Conservation (phyloP, 2,888 invertebrate genomes). For the Papilio demoleus region DNA sequence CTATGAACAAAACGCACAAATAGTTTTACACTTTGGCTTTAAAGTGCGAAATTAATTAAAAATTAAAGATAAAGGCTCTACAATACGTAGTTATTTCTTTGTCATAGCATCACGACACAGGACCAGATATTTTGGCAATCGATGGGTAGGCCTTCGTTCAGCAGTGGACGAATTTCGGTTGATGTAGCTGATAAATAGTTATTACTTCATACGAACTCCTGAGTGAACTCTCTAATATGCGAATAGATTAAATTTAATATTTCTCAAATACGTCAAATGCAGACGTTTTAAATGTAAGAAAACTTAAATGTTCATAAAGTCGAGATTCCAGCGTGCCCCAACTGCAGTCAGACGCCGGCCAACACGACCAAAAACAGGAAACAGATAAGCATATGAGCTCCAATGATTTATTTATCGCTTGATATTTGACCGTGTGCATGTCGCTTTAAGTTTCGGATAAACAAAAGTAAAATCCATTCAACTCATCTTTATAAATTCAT, state of each 20-base stretch:
- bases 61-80: not conserved
- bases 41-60: not conserved
- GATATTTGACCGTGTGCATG: constrained; percentile 41
- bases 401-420: constrained; percentile 41
- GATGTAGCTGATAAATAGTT: no score
- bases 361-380: constrained; percentile 66
- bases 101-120: no score
- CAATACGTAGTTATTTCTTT: no score
- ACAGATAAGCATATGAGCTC: constrained; percentile 58
- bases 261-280: not conserved
- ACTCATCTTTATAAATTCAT: constrained; percentile 36
- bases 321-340: constrained; percentile 53
- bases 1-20: constrained; percentile 9
- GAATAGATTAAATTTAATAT: not conserved
- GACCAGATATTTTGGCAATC: no score
- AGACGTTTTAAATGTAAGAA: not conserved
- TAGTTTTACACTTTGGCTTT: not conserved
- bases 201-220: not conserved
- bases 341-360: constrained; percentile 53
- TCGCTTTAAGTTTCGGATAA: constrained; percentile 41
- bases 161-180: no score
- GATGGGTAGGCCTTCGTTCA: no score
- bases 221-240: not conserved
- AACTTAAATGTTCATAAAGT: constrained; percentile 33
- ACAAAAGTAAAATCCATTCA: constrained; percentile 40